A percentile compares a stretch with the other conserved stretches of the same genome.
These are phyloP conservation scores for Odontocerum albicorne DNA, from an alignment of 2,888 invertebrate genomes.

Conservation along the genomic window DNA sequence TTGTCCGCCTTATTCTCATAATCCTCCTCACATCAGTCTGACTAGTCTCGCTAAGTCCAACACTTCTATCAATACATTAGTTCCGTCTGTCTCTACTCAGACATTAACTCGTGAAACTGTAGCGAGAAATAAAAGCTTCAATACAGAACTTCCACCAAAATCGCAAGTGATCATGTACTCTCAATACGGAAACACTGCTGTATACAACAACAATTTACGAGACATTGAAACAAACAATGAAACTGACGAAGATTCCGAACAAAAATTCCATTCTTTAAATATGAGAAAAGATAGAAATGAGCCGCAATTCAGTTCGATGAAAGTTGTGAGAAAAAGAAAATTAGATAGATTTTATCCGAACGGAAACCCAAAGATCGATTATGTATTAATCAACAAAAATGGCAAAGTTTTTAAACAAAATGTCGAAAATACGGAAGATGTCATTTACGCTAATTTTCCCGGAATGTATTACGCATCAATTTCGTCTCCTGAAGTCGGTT, in stretches of 20 bases:
- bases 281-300: constrained; percentile 46
- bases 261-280: constrained; percentile 53
- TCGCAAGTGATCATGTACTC: constrained; percentile 50
- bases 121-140: constrained; percentile 39
- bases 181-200: constrained; percentile 45
- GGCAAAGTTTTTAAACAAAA: constrained; percentile 47
- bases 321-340: constrained; percentile 50
- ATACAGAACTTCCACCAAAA: constrained; percentile 44
- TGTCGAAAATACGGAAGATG: constrained; percentile 42
- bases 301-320: constrained; percentile 55
- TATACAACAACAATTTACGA: constrained; percentile 44
- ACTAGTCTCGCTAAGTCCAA: constrained; percentile 29
- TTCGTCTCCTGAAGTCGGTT: constrained; percentile 8
- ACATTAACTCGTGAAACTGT: constrained; percentile 46
- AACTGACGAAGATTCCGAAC: constrained; percentile 44
- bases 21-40: constrained; percentile 19
- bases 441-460: constrained; percentile 54
- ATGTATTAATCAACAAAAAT: constrained; percentile 53
- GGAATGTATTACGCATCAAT: constrained; percentile 29
- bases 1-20: constrained; percentile 52
- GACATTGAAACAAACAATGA: constrained; percentile 47
- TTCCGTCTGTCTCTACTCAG: constrained; percentile 47
- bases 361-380: constrained; percentile 39
- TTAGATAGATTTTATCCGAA: constrained; percentile 57
- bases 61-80: constrained; percentile 40